Evolutionary conservation across 53 echinoderm and acorn worm species (phyloP).

Genomic region (Antedon mediterranea): DNA sequence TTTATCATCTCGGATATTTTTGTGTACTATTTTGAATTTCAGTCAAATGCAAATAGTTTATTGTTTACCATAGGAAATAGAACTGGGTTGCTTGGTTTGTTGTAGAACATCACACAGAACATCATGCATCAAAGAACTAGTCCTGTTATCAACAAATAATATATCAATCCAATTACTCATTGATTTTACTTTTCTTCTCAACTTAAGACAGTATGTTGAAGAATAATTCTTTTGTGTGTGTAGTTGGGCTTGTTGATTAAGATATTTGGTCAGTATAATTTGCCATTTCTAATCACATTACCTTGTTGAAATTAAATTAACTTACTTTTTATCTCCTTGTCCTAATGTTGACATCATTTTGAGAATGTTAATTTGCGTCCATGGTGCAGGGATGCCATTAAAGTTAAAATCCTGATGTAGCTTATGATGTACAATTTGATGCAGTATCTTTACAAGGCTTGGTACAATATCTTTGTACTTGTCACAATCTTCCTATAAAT

Average conservation of each 20-base stretch:
- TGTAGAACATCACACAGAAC: slow-evolving; percentile 57
- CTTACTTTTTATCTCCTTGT: slow-evolving; percentile 61
- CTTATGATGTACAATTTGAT: slow-evolving; percentile 58
- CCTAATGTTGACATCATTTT: slow-evolving; percentile 75
- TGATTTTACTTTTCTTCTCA: too few relatives aligned
- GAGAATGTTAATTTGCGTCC: slow-evolving; percentile 76
- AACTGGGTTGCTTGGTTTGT: slow-evolving; percentile 23
- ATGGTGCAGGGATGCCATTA: slow-evolving; percentile 72
- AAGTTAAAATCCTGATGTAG: slow-evolving; percentile 64
- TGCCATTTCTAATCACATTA: too few relatives aligned
- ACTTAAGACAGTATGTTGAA: too few relatives aligned
- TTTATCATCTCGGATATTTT: too few relatives aligned
- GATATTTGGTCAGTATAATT: too few relatives aligned
- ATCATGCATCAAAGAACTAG: slow-evolving; percentile 64
- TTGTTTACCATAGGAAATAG: slow-evolving; percentile 53
- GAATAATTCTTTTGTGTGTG: too few relatives aligned
- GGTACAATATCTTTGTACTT: slow-evolving; percentile 64
- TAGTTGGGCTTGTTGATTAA: too few relatives aligned
- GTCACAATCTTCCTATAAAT: slow-evolving; percentile 37
- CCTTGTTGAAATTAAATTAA: too few relatives aligned
- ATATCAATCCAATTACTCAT: too few relatives aligned
- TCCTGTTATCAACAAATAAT: slow-evolving; percentile 24
- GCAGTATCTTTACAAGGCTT: slow-evolving; percentile 56
- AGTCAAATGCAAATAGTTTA: too few relatives aligned
- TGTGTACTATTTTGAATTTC: too few relatives aligned